Conservation (phyloP, 2,113 vertebrate genomes). For the Lethenteron camtschaticum region DNA sequence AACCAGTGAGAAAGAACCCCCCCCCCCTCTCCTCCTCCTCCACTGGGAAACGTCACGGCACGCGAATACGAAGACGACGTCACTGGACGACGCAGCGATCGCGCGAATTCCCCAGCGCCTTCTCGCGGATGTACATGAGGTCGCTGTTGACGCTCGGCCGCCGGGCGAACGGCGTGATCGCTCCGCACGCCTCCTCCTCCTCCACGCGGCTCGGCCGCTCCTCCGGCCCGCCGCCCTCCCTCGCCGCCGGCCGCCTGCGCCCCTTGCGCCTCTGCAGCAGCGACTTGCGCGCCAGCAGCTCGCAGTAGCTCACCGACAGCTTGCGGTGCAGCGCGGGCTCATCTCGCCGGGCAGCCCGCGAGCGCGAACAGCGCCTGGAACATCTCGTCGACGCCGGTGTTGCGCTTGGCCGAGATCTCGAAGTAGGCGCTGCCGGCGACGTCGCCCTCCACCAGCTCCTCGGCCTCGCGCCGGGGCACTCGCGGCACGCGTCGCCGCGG, state of each 20-base stretch:
- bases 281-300: too few species aligned
- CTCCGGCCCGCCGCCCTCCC: conserved; percentile 20
- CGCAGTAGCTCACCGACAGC: conserved; percentile 23
- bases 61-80: too few species aligned
- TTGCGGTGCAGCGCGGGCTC: conserved; percentile 85
- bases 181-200: conserved; percentile 41
- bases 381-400: conserved; percentile 84
- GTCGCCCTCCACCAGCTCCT: too few species aligned
- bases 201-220: conserved; percentile 23
- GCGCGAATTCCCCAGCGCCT: conserved; percentile 61
- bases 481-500: too few species aligned
- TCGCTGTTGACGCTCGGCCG: conserved; percentile 90
- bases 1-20: too few species aligned
- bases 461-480: too few species aligned
- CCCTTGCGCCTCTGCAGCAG: too few species aligned
- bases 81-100: conserved; percentile 49
- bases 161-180: conserved; percentile 70
- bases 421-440: conserved; percentile 36
- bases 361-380: conserved; percentile 70
- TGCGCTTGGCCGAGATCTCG: conserved; percentile 84
- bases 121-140: conserved; percentile 87
- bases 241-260: conserved; percentile 28
- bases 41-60: too few species aligned
- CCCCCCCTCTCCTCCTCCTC: too few species aligned
- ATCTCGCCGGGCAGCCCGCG: conserved; percentile 82